Evolutionary conservation across 2,113 vertebrate species (phyloP).

Genomic region (Odontophorus gujanensis): DNA sequence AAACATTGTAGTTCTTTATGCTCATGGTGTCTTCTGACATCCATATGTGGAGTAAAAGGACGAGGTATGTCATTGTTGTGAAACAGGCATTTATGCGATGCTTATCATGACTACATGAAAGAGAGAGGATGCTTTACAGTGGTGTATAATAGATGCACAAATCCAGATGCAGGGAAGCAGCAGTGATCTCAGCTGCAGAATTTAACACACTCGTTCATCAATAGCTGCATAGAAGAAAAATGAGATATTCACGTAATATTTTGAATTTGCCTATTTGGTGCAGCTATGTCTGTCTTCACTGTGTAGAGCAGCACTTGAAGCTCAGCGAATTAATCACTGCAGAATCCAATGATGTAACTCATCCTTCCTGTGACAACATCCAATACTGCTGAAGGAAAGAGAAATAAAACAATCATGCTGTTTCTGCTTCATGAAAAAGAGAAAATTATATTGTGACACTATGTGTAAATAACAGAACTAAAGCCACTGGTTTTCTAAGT

Average conservation of each 20-base stretch:
- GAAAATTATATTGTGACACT: conserved; percentile 19
- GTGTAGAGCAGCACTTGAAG: neutral
- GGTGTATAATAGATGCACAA: neutral
- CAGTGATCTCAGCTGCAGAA: conserved; percentile 10
- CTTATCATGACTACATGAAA: neutral
- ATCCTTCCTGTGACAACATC: conserved; percentile 24
- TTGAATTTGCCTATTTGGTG: neutral
- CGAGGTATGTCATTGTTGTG: conserved; percentile 30
- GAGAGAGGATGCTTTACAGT: neutral
- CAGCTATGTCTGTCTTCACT: neutral
- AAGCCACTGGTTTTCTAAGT: neutral
- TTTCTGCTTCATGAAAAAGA: conserved; percentile 35
- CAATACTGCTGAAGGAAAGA: conserved; percentile 29
- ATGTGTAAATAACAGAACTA: conserved; percentile 9
- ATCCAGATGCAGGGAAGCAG: neutral
- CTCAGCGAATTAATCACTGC: conserved; percentile 26
- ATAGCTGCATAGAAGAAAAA: neutral
- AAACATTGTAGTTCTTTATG: conserved; percentile 53
- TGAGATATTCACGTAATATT: neutral
- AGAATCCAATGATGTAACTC: conserved; percentile 29
- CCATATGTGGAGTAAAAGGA: conserved; percentile 30
- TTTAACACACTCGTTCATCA: neutral
- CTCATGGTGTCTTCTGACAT: conserved; percentile 42
- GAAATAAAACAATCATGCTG: conserved; percentile 35
- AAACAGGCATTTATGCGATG: conserved; percentile 32